phyloP scores from a whole-genome alignment of 2,797 vertebrate species.

The Cetoscarus ocellatus region DNA sequence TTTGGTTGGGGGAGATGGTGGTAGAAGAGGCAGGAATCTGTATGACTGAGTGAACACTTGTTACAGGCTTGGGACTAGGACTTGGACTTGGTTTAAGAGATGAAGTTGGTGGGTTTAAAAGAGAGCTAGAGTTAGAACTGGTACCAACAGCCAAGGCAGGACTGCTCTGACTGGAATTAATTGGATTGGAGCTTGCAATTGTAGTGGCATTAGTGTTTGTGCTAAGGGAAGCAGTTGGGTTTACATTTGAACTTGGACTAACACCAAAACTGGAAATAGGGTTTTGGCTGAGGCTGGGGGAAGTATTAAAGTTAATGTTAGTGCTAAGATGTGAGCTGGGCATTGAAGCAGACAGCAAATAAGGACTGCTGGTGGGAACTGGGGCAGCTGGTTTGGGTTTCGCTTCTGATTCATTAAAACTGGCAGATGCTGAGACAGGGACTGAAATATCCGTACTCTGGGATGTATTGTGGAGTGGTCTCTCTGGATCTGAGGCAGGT shows the following conservation, averaged over 20 bases:
- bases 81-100: slow-evolving; percentile 69
- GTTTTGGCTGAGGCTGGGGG: slow-evolving; percentile 61
- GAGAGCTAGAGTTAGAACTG: slow-evolving; percentile 50
- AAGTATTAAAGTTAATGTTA: slow-evolving; percentile 57
- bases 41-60: slow-evolving; percentile 87
- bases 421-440: slow-evolving; percentile 58
- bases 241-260: slow-evolving; percentile 60
- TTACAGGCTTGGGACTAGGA: slow-evolving; percentile 75
- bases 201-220: slow-evolving; percentile 69
- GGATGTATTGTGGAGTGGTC: slow-evolving; percentile 59
- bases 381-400: slow-evolving; percentile 69
- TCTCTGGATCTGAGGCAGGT: slow-evolving; percentile 68
- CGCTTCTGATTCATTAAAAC: slow-evolving; percentile 80
- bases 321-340: slow-evolving; percentile 51
- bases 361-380: slow-evolving; percentile 66
- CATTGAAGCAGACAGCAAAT: slow-evolving; percentile 56
- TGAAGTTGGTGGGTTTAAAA: slow-evolving; percentile 37
- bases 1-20: slow-evolving; percentile 90
- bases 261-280: slow-evolving; percentile 49
- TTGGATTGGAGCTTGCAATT: slow-evolving; percentile 56
- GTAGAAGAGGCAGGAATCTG: slow-evolving; percentile 90
- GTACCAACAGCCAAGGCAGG: slow-evolving; percentile 49
- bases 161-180: slow-evolving; percentile 57
- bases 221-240: slow-evolving; percentile 42
- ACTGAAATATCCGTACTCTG: slow-evolving; percentile 69